Evolutionary conservation across 2,888 invertebrate species (phyloP), one percentile per base, ranked within the genome.

Genomic region (Sarcophaga variegata): DNA sequence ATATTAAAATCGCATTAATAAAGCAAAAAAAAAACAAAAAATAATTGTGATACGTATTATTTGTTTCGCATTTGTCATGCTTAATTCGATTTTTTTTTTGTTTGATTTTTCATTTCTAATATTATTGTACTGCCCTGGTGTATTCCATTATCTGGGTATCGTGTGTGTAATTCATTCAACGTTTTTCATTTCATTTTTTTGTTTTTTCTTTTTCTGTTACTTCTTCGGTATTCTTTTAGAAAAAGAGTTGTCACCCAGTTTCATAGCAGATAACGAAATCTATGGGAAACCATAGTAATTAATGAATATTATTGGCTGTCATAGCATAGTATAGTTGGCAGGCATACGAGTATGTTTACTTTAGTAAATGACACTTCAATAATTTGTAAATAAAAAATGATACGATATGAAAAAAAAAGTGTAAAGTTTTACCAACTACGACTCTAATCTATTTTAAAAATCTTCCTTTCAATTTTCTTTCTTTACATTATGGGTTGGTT

Each of bases 261-360:
- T 80, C 54, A 62, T 54, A 47, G 62, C 75, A 86, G 77, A 83
- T 80, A 86, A 79, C 62, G 76, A 76, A 79, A 80, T 83, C 76
- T 76, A 79, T 66, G 71, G 70, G 86, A 86, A 86, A 83, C 86
- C 86, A 66, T 86, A 86, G 80, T 80, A 83, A 80, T 83, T 86
- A 77, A 25, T n/a, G n/a, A 66, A 74, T 78, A 71, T 72, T 69
- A 49, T 72, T 74, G 25, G 10, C n/a, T 49, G 59, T 14, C 49
- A 14, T 12, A 14, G 17, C 12, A 54, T 11, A 49, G 14, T 3
- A 49, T 14, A 54, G 14, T 14, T 14, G 0, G 17, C 54, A 12
- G 0, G 17, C 54, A 12, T 14, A 54, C 54, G 14, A 54, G 12
- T 54, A 37, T 37, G 10, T 37, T 37, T 37, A 37, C 37, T 37